Base-by-base conservation (phyloP, 2,888 invertebrate genomes). In the Octonoba sinensis region DNA sequence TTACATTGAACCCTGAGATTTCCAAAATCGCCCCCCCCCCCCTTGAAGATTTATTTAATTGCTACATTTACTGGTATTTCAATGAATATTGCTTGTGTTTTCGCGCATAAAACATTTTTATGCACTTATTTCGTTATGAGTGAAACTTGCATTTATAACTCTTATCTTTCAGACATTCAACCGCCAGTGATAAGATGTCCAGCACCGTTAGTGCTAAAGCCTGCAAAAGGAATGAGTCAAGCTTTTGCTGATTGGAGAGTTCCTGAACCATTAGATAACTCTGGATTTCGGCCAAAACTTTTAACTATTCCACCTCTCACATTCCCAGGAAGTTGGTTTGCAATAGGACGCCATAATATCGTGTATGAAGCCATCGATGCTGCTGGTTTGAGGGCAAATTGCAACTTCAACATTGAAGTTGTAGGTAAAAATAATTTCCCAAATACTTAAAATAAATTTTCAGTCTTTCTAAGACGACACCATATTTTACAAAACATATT, bases 171-270 rank as follows among this genome's bases (percentile, higher is more conserved):
- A 83, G 83, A 83, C 56, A 62, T 60, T 12, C 47, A 13, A 20
- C 69, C 69, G 0, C 83, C 83, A 15, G 72, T 62, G 3, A 51
- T 83, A 11, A 51, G 3, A n/a, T 83, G 83, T 46, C 78, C 78
- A 0, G 1, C 1, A 0, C 27, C 57, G 3, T 18, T 54, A 1
- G 16, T 4, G 20, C n/a, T 74, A 3, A 24, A 11, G 0, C 47
- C 78, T 12, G 69, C 36, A 13, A 49, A 62, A 18, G 78, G 74
- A 0, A 65, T 46, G 20, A 62, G 66, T 15, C 46, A 51, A 11
- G 64, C 69, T 8, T 13, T 2, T 3, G 69, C 78, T 13, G 11
- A 51, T 12, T 70, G 70, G 75, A 16, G 16, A 47, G n/a, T 47
- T 13, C 78, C 73, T 15, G 6, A 46, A 11, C 51, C 65, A 3